Evolutionary conservation across 2,113 vertebrate species (phyloP).

Genomic region (Osmerus eperlanus): DNA sequence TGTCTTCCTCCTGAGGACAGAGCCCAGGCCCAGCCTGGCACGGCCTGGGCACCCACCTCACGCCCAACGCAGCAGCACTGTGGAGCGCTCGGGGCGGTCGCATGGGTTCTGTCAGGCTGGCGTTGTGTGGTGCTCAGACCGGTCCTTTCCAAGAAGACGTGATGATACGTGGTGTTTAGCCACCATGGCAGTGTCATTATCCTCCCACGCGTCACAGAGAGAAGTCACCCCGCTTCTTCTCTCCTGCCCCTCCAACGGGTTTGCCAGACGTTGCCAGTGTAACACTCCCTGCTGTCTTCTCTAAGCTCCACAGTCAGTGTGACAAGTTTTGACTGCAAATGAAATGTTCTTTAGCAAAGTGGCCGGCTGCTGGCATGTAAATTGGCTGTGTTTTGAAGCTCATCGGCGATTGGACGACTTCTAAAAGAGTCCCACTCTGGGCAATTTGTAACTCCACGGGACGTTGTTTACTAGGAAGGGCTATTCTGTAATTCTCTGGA

Average conservation of each 20-base stretch:
- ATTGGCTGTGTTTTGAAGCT: slow-evolving; percentile 50
- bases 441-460: slow-evolving; percentile 30
- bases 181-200: slow-evolving; percentile 47
- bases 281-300: slow-evolving; percentile 39
- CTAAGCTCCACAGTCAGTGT: slow-evolving; percentile 42
- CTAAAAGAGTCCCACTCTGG: slow-evolving; percentile 28
- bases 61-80: too few species aligned
- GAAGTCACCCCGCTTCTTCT: slow-evolving; percentile 28
- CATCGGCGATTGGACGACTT: slow-evolving; percentile 43
- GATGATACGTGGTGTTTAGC: slow-evolving; percentile 23
- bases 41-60: too few species aligned
- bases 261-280: slow-evolving; percentile 51
- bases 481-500: neutral
- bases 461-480: slow-evolving; percentile 1
- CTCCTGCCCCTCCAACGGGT: slow-evolving; percentile 33
- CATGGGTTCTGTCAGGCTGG: too few species aligned
- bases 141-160: slow-evolving; percentile 38
- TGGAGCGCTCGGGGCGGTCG: too few species aligned
- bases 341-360: slow-evolving; percentile 45
- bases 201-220: slow-evolving; percentile 42
- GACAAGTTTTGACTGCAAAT: slow-evolving; percentile 60
- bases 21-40: slow-evolving; percentile 7
- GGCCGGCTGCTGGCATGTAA: slow-evolving; percentile 29
- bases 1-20: slow-evolving; percentile 30
- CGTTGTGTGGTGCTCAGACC: slow-evolving; percentile 18